Percentiles rank a stretch among this genome's conserved stretches.
These are phyloP conservation scores for Calvadosia cruxmelitensis DNA, from an alignment of 30 jellyfish, hydroid and myxozoan genomes.

Conservation along the genomic window DNA sequence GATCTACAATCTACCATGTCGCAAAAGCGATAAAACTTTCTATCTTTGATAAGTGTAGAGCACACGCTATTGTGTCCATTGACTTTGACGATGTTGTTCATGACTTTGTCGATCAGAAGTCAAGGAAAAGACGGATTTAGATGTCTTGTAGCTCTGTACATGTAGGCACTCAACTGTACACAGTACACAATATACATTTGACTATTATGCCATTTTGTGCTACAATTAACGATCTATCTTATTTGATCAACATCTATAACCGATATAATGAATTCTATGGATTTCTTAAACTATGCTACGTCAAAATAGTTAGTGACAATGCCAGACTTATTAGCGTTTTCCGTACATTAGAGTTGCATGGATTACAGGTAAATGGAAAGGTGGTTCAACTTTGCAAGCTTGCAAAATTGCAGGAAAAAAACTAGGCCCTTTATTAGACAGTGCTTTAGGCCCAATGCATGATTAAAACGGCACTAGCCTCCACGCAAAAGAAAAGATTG, in stretches of 20 bases:
- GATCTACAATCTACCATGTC: not conserved
- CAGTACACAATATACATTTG: too few species aligned
- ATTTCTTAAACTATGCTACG: too few species aligned
- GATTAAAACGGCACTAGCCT: too few species aligned
- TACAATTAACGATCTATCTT: too few species aligned
- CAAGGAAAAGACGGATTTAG: not conserved
- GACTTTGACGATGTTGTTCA: not conserved
- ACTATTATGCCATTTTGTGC: too few species aligned
- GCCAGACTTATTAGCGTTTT: too few species aligned
- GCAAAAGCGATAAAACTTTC: not conserved
- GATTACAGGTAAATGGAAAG: not conserved
- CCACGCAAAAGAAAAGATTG: too few species aligned
- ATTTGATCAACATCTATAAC: too few species aligned
- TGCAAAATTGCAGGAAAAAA: not conserved
- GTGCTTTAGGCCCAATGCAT: slow-evolving; percentile 2
- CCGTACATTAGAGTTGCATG: not conserved
- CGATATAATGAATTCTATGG: too few species aligned
- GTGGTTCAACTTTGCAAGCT: not conserved
- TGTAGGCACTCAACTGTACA: not conserved
- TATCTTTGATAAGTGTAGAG: not conserved
- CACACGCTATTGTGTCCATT: not conserved
- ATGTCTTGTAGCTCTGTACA: not conserved
- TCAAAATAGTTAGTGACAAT: too few species aligned
- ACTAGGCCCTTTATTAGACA: not conserved
- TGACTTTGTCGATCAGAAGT: not conserved